Conservation (phyloP, 2,113 vertebrate species). For the Echinops telfairi region DNA sequence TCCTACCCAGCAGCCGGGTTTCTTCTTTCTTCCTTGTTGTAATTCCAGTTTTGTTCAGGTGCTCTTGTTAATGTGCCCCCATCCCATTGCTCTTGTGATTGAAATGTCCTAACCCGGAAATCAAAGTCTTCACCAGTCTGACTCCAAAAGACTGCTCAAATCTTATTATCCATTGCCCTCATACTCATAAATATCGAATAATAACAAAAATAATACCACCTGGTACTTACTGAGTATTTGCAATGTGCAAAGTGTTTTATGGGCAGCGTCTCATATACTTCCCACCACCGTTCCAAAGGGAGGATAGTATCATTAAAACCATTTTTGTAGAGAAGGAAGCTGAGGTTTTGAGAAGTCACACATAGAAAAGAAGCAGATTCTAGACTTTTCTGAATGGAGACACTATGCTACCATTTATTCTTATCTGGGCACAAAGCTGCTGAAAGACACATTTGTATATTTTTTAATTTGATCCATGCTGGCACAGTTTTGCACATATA, state of each 20-base stretch:
- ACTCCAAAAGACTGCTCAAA: background rate
- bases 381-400: background rate
- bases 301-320: background rate
- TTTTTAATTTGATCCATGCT: slow-evolving; percentile 13
- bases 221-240: background rate
- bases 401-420: background rate
- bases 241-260: background rate
- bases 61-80: background rate
- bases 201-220: background rate
- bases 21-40: background rate
- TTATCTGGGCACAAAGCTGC: background rate
- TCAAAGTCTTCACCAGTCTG: slow-evolving; percentile 11
- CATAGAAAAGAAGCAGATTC: background rate
- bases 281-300: background rate
- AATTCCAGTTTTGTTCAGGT: background rate
- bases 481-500: background rate
- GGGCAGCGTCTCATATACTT: background rate
- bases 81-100: slow-evolving; percentile 1
- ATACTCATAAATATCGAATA: background rate
- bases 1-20: background rate
- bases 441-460: background rate
- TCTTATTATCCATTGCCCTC: background rate
- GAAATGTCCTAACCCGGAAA: background rate
- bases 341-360: slow-evolving; percentile 1
- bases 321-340: background rate